Evolutionary conservation across 2,113 vertebrate species (phyloP).

Genomic region (Phrynocephalus versicolor): DNA sequence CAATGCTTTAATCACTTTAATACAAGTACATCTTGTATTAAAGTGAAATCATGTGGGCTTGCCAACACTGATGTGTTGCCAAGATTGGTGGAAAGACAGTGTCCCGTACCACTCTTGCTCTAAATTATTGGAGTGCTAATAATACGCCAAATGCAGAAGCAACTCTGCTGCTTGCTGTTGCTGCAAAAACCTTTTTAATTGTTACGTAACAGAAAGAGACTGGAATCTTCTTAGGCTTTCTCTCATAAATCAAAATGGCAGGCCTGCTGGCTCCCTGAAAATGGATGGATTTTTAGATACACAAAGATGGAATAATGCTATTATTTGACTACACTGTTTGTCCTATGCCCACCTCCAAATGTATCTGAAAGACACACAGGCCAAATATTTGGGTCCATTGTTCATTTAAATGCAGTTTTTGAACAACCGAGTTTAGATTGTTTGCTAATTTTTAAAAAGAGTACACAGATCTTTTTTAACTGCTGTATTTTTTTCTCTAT

Average conservation of each 20-base stretch:
- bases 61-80: neutral
- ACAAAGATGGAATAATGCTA: neutral
- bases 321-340: neutral
- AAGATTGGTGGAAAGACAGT: neutral
- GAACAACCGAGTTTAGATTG: neutral
- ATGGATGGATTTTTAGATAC: neutral
- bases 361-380: neutral
- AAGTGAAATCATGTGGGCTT: neutral
- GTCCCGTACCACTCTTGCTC: neutral
- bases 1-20: neutral
- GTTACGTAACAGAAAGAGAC: neutral
- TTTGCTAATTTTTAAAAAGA: neutral
- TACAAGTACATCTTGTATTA: neutral
- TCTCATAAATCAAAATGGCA: neutral
- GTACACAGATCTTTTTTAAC: neutral
- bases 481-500: neutral
- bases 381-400: neutral
- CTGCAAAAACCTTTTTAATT: neutral
- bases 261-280: neutral
- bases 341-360: neutral
- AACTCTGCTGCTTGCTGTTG: too few relatives aligned
- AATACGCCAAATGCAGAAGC: too few relatives aligned
- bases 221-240: neutral
- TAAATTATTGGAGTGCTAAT: neutral
- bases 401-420: neutral